Conservation (phyloP, 2,113 vertebrate genomes). For the Aramus guarauna region DNA sequence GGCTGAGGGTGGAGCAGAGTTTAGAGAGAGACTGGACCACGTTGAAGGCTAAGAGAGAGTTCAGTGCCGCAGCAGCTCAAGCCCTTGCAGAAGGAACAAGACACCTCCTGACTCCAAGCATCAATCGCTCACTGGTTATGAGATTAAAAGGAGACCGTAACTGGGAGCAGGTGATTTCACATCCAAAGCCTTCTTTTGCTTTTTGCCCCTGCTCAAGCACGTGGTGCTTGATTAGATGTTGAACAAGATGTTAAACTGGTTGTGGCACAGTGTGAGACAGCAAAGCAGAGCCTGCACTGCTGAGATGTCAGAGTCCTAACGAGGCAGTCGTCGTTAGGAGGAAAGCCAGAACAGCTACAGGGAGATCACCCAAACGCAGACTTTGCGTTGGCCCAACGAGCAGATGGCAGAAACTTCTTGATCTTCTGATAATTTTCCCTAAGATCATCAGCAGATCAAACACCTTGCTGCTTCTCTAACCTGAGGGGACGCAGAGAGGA, state of each 20-base stretch:
- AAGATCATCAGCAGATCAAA: neutral
- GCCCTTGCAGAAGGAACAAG: neutral
- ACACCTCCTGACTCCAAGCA: neutral
- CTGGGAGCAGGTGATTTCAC: neutral
- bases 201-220: neutral
- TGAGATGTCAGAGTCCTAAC: neutral
- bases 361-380: neutral
- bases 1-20: neutral
- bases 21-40: neutral
- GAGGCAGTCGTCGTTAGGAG: fast-evolving
- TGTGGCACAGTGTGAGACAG: neutral
- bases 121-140: neutral
- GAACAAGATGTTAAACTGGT: neutral
- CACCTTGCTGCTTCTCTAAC: neutral
- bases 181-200: neutral
- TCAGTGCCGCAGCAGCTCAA: neutral
- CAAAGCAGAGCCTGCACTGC: neutral
- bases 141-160: neutral
- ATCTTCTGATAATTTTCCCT: neutral
- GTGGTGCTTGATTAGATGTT: fast-evolving
- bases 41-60: fast-evolving
- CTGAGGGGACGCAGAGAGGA: neutral
- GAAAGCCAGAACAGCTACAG: neutral
- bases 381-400: neutral
- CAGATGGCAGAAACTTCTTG: neutral